Percentiles rank a stretch among this genome's conserved stretches.
Evolutionary conservation across 2,888 invertebrate genomes (phyloP).

Genomic region (Drosophila lutescens): DNA sequence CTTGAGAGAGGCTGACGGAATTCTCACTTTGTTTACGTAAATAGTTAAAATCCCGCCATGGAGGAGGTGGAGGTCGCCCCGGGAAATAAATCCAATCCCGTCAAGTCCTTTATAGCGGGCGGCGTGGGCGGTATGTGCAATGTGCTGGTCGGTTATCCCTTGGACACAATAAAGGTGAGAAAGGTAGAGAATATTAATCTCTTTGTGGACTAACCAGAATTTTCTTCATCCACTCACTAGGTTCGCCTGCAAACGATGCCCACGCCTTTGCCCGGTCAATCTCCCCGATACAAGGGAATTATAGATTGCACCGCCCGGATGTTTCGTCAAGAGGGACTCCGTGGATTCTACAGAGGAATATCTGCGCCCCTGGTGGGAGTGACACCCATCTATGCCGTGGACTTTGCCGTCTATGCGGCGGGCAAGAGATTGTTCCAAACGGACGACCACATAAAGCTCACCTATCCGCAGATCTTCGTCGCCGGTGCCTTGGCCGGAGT

Average conservation of each 20-base stretch:
- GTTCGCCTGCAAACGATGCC: conserved; percentile 99
- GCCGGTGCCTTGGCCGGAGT: conserved; percentile 98
- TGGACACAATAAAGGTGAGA: conserved; percentile 95
- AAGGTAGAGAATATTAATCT: conserved; percentile 8
- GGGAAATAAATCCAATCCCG: conserved; percentile 87
- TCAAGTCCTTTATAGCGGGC: conserved; percentile 97
- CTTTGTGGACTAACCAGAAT: neutral
- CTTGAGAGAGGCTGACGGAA: conserved; percentile 43
- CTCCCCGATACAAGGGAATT: conserved; percentile 93
- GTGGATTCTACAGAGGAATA: conserved; percentile 93
- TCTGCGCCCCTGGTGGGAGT: conserved; percentile 98
- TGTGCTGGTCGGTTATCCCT: conserved; percentile 97
- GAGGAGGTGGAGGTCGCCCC: conserved; percentile 1
- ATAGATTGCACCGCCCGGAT: conserved; percentile 97
- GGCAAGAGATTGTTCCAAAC: conserved; percentile 93
- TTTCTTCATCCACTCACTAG: conserved; percentile 82
- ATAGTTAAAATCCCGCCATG: conserved; percentile 27
- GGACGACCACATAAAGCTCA: conserved; percentile 86
- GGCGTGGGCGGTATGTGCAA: conserved; percentile 98
- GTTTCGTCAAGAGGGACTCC: conserved; percentile 93
- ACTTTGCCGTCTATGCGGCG: conserved; percentile 96
- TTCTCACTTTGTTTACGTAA: conserved; percentile 58
- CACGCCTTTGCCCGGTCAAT: conserved; percentile 89
- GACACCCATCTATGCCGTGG: conserved; percentile 98
- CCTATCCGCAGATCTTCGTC: conserved; percentile 91